Base-by-base conservation (phyloP, 2,888 invertebrate genomes). In the Mesopsocus fuscifrons region DNA sequence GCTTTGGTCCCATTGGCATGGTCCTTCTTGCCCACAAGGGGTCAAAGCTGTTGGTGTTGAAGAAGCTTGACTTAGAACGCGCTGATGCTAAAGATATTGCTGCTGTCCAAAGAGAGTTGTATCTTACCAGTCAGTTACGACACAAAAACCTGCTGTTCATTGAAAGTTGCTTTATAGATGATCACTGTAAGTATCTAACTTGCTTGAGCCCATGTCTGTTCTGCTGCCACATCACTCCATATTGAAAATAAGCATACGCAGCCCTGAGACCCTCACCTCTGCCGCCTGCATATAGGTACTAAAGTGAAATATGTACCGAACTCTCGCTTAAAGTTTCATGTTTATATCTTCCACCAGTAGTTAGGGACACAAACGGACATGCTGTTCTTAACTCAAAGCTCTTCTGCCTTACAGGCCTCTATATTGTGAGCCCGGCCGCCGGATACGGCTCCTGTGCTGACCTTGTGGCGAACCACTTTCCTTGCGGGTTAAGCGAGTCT, bases 391-490 rank as follows among this genome's bases (percentile, higher is more conserved):
- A n/a, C n/a, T n/a, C n/a, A n/a, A n/a, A n/a, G n/a, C n/a, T n/a
- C n/a, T n/a, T n/a, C n/a, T n/a, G n/a, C n/a, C n/a, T 11, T 26
- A 11, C 26, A 44, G 78, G 84, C 57, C 65, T 91, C 23, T 83
- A 77, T 60, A 71, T 82, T 4, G 72, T 88, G 13, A 77, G 79
- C 50, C 88, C 88, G 0, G 65, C 85, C 8, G 82, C 87, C 80
- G 77, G 74, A 20, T 83, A 77, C 56, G 83, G 88, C 2, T 88
- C 88, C 1, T 83, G 85, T 54, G 68, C 76, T 46, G 81, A 85
- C 57, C 69, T 88, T 49, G 66, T 89, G 5, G 68, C 71, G 52
- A 73, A 74, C 50, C 78, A 81, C 62, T 91, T 84, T 58, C 68
- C 60, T 44, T 66, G 69, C 51, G 89, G 91, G 2, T 64, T 92